Base-by-base conservation (phyloP, 2,113 vertebrate species). In the Falcunculus frontatus region DNA sequence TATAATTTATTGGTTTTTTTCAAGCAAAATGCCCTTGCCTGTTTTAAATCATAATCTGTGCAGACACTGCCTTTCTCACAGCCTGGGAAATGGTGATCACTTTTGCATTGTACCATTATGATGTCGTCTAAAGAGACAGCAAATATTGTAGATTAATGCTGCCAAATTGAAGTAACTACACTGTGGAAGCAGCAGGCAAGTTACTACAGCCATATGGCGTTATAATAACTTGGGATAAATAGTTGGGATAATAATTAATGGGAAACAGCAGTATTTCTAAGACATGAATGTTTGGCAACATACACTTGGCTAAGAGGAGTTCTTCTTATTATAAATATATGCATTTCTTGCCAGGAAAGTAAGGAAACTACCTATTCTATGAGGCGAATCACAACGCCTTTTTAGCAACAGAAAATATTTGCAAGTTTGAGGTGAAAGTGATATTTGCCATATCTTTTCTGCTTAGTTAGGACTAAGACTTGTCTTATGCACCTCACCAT, bases 171-270 rank as follows among this genome's bases (percentile, higher is more conserved):
- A 96, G 92, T 95, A 92, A 95, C 94, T 95, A 68, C 75, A 84
- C 84, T 87, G 49, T 56, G 81, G 85, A 90, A 94, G 86, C 88
- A 94, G 94, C 76, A 89, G 92, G 86, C 68, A 2, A 90, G 69
- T 94, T 96, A 96, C 93, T 93, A 86, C 75, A 69, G 86, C 96
- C 96, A 95, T 96, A 97, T 96, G 96, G 93, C 83, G 56, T 90
- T 89, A 57, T 57, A 47, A n/a, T n/a, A n/a, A 46, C 64, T 67
- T 67, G 42, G 64, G 23, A 67, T 67, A 67, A 67, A n/a, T 47
- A n/a, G 82, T 46, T 92, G 87, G 79, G 84, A 62, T 91, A 94
- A 93, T 88, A 89, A 79, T 68, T 96, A 89, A 92, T 90, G 17
- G 16, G 84, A 95, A 96, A 94, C 56, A 84, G 93, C 93, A 87